Evolutionary conservation across 1,140 invertebrate genomes (phyloP), one percentile per base, ranked within the genome.

Genomic region (Neodiprion fabricii): DNA sequence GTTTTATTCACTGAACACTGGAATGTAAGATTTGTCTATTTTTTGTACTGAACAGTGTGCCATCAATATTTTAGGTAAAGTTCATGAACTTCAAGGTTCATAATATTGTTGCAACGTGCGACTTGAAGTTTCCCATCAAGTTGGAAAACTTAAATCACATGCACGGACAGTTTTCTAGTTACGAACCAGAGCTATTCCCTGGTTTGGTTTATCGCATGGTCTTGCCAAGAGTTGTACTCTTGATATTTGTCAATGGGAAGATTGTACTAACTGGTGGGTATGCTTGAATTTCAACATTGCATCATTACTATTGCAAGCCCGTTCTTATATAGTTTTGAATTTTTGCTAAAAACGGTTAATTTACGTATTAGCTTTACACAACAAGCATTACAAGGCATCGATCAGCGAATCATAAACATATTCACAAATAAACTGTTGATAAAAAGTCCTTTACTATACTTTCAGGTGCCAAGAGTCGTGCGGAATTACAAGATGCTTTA

Each of bases 161-260:
- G 70, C 98, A 99, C 88, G 94, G 95, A 65, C 98, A 99, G 86
- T 99, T 99, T 88, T 89, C 84, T 75, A 92, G 91, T 74, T 96
- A 96, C 81, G 95, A 96, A 86, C 95, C 95, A 14, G 95, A 96
- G 88, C 86, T 99, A 71, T 99, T 99, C 89, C 97, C 98, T 67
- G 98, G 98, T 40, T 91, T 99, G 50, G 98, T 99, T 74, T 99
- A 99, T 87, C 91, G 98, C 81, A 97, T 99, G 96, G 95, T 99
- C 17, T 94, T 96, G 80, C 98, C 98, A 9, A 93, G 96, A 81
- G 95, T 99, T 74, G 98, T 99, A 0, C 88, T 99, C 40, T 89
- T 99, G 1, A 98, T 99, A 87, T 99, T 99, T 91, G 97, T 99
- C 1, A 98, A 98, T 89, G 98, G 98, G 72, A 99, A 99, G 92